phyloP scores from a whole-genome alignment of 2,888 invertebrate species.

The Latheticus oryzae region DNA sequence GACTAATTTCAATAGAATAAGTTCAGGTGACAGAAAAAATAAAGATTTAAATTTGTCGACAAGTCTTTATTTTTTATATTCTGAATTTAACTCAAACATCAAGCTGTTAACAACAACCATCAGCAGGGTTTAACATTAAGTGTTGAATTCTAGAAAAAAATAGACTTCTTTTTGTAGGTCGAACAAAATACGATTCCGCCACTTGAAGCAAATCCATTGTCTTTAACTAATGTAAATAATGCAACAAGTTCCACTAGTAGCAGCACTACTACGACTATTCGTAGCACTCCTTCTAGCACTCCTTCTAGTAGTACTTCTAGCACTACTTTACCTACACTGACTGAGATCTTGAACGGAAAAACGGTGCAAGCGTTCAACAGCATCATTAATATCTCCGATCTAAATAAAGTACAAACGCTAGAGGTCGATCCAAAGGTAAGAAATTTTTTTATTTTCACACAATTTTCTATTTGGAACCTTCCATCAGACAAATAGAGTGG shows the following conservation, averaged over 20 bases:
- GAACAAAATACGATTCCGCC: constrained; percentile 49
- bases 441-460: constrained; percentile 2
- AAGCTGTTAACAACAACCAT: constrained; percentile 33
- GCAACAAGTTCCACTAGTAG: constrained; percentile 32
- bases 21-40: constrained; percentile 35
- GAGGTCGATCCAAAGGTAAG: constrained; percentile 74
- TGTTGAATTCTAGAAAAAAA: constrained; percentile 13
- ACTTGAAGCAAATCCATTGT: constrained; percentile 44
- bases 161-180: constrained; percentile 47
- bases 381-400: constrained; percentile 66
- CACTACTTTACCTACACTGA: constrained; percentile 67
- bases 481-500: constrained; percentile 28
- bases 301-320: constrained; percentile 37
- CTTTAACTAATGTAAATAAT: constrained; percentile 32
- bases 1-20: constrained; percentile 24
- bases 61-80: no score
- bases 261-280: constrained; percentile 39
- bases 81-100: no score
- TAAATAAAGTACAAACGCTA: constrained; percentile 64
- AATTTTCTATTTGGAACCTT: constrained; percentile 1
- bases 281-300: constrained; percentile 47
- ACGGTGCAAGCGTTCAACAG: constrained; percentile 72
- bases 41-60: no score
- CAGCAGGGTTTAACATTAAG: constrained; percentile 24
- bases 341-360: constrained; percentile 73